Evolutionary conservation across 2,797 vertebrate genomes (phyloP).

Genomic region (Scolopax rusticola): DNA sequence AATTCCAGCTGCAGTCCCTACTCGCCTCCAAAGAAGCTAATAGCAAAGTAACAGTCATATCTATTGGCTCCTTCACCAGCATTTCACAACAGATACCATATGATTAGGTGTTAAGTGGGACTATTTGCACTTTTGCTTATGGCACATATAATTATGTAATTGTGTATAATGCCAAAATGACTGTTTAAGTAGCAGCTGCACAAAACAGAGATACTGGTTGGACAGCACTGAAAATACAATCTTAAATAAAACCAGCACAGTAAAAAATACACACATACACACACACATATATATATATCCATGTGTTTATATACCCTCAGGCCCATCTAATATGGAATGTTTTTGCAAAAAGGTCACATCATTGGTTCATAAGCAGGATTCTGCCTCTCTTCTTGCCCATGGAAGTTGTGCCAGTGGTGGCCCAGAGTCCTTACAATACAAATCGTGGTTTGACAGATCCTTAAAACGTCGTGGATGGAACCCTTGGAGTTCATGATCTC

Average conservation of each 20-base stretch:
- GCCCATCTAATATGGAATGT: not conserved
- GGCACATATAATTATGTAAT: slow-evolving; percentile 64
- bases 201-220: slow-evolving; percentile 14
- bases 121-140: slow-evolving; percentile 71
- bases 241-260: not conserved
- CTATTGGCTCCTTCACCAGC: slow-evolving; percentile 15
- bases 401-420: not conserved
- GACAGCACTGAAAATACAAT: slow-evolving; percentile 37
- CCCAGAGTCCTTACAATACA: not conserved
- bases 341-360: not conserved
- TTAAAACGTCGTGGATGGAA: not conserved
- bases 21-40: not conserved
- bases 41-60: slow-evolving; percentile 1
- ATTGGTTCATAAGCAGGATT: not conserved
- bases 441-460: not conserved
- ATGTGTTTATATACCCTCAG: not conserved
- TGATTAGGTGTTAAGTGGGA: slow-evolving; percentile 72
- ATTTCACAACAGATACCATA: slow-evolving; percentile 62
- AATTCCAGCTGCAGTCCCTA: slow-evolving; percentile 31
- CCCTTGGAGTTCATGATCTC: not conserved
- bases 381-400: not conserved
- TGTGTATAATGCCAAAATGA: slow-evolving; percentile 51
- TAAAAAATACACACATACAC: not conserved
- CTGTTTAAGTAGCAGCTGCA: slow-evolving; percentile 56
- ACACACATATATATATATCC: not conserved